Percentiles rank a stretch among this genome's conserved stretches.
Evolutionary conservation across 2,113 vertebrate genomes (phyloP).

Genomic region (Hippocampus abdominalis): DNA sequence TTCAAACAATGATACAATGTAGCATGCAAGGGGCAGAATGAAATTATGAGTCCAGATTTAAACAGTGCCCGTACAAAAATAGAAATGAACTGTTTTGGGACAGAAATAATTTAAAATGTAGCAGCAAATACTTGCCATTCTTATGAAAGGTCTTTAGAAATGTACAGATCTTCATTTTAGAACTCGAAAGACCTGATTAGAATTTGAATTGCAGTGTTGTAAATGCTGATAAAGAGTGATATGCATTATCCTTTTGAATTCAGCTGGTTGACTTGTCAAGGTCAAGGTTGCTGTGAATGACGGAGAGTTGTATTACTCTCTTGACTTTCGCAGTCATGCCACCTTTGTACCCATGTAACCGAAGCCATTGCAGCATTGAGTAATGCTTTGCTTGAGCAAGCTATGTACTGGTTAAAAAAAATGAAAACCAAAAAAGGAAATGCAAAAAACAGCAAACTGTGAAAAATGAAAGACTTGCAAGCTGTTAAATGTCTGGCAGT

Average conservation of each 20-base stretch:
- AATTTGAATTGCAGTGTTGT: background rate
- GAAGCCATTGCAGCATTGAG: slow-evolving; percentile 1
- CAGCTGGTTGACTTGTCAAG: slow-evolving; percentile 11
- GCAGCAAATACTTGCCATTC: background rate
- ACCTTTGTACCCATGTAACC: slow-evolving; percentile 13
- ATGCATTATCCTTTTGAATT: slow-evolving; percentile 4
- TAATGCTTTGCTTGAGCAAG: background rate
- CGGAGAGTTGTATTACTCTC: background rate
- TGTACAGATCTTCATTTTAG: background rate
- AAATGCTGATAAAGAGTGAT: slow-evolving; percentile 23
- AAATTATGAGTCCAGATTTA: too few species aligned
- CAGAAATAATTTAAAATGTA: background rate
- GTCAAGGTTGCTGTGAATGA: slow-evolving; percentile 19
- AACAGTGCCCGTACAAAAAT: too few species aligned
- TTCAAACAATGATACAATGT: too few species aligned
- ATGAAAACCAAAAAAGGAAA: background rate
- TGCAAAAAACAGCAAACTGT: background rate
- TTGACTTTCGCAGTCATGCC: background rate
- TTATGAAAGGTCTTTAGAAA: background rate
- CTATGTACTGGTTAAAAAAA: background rate
- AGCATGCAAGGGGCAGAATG: too few species aligned
- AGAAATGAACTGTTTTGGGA: background rate
- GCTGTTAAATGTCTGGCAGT: background rate
- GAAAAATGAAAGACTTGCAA: background rate
- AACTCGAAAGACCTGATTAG: background rate